phyloP scores from a whole-genome alignment of 2,797 vertebrate species.

The Tiaroga cobitis region DNA sequence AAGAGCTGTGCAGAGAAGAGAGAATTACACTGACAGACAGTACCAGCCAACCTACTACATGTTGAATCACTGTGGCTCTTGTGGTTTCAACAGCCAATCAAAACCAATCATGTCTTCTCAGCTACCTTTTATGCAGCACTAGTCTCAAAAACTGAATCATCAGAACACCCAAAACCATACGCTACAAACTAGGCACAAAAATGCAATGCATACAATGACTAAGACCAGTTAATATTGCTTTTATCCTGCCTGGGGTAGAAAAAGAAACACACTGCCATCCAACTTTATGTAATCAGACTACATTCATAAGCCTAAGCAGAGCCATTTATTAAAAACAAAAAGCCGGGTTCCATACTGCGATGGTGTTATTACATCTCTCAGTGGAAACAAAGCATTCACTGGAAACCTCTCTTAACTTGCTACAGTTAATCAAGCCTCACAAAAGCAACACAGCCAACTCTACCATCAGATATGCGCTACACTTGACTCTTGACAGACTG shows the following conservation, averaged over 20 bases:
- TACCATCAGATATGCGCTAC: constrained; percentile 57
- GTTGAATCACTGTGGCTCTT: constrained; percentile 7
- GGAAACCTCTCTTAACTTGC: constrained; percentile 48
- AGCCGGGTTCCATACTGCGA: constrained; percentile 8
- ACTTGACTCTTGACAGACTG: constrained; percentile 59
- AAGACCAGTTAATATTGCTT: constrained; percentile 34
- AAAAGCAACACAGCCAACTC: constrained; percentile 38
- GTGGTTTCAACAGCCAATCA: constrained; percentile 42
- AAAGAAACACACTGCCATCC: background rate
- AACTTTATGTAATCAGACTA: constrained; percentile 31
- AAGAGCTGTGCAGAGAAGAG: background rate
- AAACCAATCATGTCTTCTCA: constrained; percentile 23
- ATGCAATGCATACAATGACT: constrained; percentile 5
- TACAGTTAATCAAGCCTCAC: constrained; percentile 45
- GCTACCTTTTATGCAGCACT: constrained; percentile 3
- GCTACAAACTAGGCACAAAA: constrained; percentile 3
- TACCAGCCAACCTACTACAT: constrained; percentile 5
- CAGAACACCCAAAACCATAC: background rate
- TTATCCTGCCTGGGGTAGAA: constrained; percentile 13
- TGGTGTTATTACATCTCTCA: constrained; percentile 51
- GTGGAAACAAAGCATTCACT: constrained; percentile 46
- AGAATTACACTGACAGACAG: constrained; percentile 15
- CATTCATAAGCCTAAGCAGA: constrained; percentile 39
- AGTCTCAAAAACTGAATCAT: constrained; percentile 14
- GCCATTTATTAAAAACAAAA: constrained; percentile 45